phyloP scores from a whole-genome alignment of 1,140 invertebrate genomes.

The Drosophila murphyi region DNA sequence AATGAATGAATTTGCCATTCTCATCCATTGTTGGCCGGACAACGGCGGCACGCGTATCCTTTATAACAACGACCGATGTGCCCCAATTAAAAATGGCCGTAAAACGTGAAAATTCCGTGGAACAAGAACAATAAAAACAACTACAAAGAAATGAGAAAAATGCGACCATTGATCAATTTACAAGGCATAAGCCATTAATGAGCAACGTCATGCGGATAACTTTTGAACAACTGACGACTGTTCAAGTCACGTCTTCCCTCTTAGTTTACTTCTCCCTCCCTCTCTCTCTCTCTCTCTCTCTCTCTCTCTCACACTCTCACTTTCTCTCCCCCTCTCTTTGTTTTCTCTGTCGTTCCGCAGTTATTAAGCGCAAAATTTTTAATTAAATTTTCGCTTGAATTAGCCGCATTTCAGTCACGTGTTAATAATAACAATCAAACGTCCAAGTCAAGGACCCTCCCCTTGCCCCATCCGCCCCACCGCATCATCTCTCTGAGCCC shows the following conservation, averaged over 20 bases:
- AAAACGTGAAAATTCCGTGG: conserved; percentile 49
- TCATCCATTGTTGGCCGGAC: conserved; percentile 19
- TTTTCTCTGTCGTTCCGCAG: conserved; percentile 3
- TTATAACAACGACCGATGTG: conserved; percentile 9
- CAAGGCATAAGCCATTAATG: conserved; percentile 67
- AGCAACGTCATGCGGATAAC: conserved; percentile 63
- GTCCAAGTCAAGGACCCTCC: conserved; percentile 18
- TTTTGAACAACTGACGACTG: conserved; percentile 23
- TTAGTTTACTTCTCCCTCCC: background rate
- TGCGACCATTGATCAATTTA: conserved; percentile 68
- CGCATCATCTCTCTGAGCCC: no score
- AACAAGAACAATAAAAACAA: conserved; percentile 13
- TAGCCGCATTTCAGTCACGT: conserved; percentile 75
- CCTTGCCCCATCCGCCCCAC: background rate
- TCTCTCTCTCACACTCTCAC: background rate
- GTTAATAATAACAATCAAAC: conserved; percentile 82
- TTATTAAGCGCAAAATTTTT: conserved; percentile 72
- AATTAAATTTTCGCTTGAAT: conserved; percentile 80
- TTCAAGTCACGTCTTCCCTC: conserved; percentile 60
- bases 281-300: conserved; percentile 3
- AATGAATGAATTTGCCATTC: conserved; percentile 3
- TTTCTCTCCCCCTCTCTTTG: background rate
- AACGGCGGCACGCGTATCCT: conserved; percentile 26
- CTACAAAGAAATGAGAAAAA: no score
- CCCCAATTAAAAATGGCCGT: conserved; percentile 45